Percentiles rank a stretch among this genome's conserved stretches.
Conservation (phyloP, 2,888 invertebrate species). For the Heliconius aoede region DNA sequence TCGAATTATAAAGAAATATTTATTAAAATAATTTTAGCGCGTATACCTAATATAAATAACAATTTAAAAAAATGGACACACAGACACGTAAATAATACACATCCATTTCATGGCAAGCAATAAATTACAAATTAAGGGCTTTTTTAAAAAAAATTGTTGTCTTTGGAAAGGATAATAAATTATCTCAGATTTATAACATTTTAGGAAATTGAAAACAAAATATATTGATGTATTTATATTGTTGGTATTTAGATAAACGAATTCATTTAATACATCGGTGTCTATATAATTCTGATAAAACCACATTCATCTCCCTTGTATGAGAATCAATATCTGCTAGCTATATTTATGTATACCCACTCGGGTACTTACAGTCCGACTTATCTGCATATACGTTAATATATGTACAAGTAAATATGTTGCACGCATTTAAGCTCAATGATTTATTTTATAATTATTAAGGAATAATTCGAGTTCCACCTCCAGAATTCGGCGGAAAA, state of each 20-base stretch:
- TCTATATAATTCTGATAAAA: background rate
- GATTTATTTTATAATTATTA: no score
- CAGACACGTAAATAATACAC: slow-evolving; percentile 22
- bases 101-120: slow-evolving; percentile 20
- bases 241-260: background rate
- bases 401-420: background rate
- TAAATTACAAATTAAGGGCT: slow-evolving; percentile 28
- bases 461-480: no score
- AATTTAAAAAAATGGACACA: slow-evolving; percentile 9
- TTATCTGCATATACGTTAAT: background rate
- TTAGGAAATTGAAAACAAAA: slow-evolving; percentile 28
- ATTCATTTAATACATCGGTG: no score
- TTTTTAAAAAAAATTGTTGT: slow-evolving; percentile 31
- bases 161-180: slow-evolving; percentile 29
- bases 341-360: background rate
- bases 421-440: no score
- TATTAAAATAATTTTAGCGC: background rate
- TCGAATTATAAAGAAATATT: no score
- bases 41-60: slow-evolving; percentile 9
- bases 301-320: background rate
- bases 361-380: background rate
- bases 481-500: no score
- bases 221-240: slow-evolving; percentile 18
- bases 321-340: background rate
- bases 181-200: slow-evolving; percentile 25